Evolutionary conservation across 2,888 invertebrate species (phyloP), one percentile per base, ranked within the genome.

Genomic region (Sinhomidia bicolor): DNA sequence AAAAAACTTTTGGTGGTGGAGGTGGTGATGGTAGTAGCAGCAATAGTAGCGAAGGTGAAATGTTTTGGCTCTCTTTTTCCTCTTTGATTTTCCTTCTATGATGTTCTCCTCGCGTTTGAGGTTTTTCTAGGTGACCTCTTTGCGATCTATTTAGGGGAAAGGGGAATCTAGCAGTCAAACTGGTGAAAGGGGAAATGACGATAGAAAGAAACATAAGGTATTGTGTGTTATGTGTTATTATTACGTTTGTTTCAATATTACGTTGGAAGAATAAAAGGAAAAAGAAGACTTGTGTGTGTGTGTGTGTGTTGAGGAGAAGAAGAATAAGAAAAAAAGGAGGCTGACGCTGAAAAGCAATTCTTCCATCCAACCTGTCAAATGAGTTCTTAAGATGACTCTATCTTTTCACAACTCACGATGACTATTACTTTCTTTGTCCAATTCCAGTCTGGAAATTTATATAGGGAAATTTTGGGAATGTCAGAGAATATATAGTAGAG

Each of bases 361-460:
- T 74, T 87, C 29, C 51, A 51, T 87, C 81, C 29, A 87, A 87
- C 81, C 81, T 87, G 87, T 87, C 87, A 87, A 87, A 81, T 87
- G 87, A 87, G 81, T 81, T 87, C 76, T 81, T 76, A 81, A 74
- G 87, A 54, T 81, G 80, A 78, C 85, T 71, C 79, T 87, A 81
- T 86, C 80, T 86, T 62, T 85, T 41, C 57, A 79, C 79, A 57
- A 78, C 36, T 78, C 57, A 36, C 79, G 36, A 12, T 41, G 57
- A 10, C 57, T 60, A 60, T 23, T 60, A 41, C 57, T 44, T 78
- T 44, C 54, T 51, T 76, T 51, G 76, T 76, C 26, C 76, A 41
- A 41, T 41, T 65, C 65, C 17, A 71, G 0, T 71, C 20, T 12
- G 36, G 36, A 7, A 71, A 17, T 5, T 17, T 12, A 17, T 20